Base-by-base conservation (phyloP, 2,113 vertebrate species). In the Lagopus muta region DNA sequence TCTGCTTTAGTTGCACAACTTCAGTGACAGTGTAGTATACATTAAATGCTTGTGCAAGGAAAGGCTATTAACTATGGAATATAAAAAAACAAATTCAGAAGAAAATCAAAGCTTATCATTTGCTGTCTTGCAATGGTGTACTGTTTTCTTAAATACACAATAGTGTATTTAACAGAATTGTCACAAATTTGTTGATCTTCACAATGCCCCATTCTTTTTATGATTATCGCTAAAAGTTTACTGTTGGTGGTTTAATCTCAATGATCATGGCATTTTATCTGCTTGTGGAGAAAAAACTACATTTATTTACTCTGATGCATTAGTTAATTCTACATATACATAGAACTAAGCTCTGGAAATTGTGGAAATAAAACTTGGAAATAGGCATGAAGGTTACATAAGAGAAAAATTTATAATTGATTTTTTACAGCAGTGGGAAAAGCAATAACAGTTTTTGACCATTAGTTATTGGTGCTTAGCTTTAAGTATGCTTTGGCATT, bases 171-270 rank as follows among this genome's bases (percentile, higher is more conserved):
- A 47, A 45, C 1, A 3, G 25, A 86, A 70, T 77, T 64, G 10
- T 40, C 9, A 1, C 45, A 67, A 77, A 62, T 75, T 57, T 65
- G 47, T 81, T 80, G 61, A 58, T 78, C 54, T 65, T 91, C 70
- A 38, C 27, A 57, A 89, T 61, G 38, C 21, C 85, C 57, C n/a
- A 8, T 90, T 89, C 45, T 81, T 94, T 90, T 94, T 88, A 94
- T 81, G 61, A 14, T 58, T 70, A 42, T 71, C 52, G 27, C 92
- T 87, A 89, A 65, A 75, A 88, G 72, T 87, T 95, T 96, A 92
- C 86, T 89, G 70, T 50, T 89, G 61, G 48, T 86, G 60, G 78
- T 82, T 96, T 73, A 89, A 67, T 85, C 45, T 92, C 91, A 82
- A 88, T 61, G 74, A 82, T 90, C 25, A 70, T 58, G 77, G 90